Evolutionary conservation across 2,113 vertebrate genomes (phyloP).

Genomic region (Onychorhynchus coronatus): DNA sequence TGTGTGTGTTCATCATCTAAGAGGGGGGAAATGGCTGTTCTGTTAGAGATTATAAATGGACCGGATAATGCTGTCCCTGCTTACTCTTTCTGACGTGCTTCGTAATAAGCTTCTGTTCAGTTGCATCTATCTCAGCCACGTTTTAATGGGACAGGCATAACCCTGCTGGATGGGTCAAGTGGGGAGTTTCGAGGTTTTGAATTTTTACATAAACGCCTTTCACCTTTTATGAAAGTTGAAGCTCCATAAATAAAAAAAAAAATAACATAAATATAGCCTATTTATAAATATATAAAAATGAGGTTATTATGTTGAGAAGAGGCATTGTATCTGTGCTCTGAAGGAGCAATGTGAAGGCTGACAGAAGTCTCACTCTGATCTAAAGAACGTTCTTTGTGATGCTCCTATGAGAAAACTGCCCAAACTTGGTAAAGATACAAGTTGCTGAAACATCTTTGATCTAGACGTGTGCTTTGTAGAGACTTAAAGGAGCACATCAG

Average conservation of each 20-base stretch:
- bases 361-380: background rate
- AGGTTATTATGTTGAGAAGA: background rate
- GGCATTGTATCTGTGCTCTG: background rate
- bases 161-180: background rate
- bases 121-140: background rate
- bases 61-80: fast-evolving
- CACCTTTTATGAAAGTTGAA: background rate
- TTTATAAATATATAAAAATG: background rate
- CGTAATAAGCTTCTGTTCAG: background rate
- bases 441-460: background rate
- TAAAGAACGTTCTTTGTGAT: background rate
- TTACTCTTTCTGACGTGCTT: fast-evolving
- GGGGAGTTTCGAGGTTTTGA: background rate
- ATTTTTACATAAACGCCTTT: background rate
- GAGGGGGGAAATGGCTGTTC: background rate
- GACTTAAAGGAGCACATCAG: background rate
- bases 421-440: background rate
- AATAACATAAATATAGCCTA: background rate
- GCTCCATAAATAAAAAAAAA: background rate
- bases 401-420: background rate
- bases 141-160: background rate
- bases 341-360: background rate
- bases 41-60: background rate
- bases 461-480: background rate
- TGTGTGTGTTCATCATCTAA: background rate